Base-by-base conservation (phyloP, 2,113 vertebrate genomes). In the Ascaphus truei region DNA sequence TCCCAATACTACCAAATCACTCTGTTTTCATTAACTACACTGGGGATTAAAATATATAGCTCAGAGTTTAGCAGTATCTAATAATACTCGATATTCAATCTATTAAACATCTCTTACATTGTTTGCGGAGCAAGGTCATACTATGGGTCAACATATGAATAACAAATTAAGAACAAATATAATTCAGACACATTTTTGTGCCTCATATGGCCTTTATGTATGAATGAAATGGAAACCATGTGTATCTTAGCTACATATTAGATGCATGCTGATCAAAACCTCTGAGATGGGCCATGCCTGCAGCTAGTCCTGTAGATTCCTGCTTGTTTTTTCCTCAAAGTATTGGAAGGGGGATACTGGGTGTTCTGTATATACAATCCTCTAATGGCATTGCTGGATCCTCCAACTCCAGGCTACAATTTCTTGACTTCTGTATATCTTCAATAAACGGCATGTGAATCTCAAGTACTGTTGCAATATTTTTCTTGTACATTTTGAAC, bases 371-470 rank as follows among this genome's bases (percentile, higher is more conserved):
- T 66, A 66, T 66, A 59, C 45, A 48, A 27, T 34, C 11, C 30
- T 51, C 23, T 50, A 37, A 30, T 65, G n/a, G 41, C 65, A 48
- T 68, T 59, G 33, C 53, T 60, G 55, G 43, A 51, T 69, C 31
- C 39, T 51, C 31, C 43, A 48, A 16, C 20, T 18, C 36, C 41
- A 69, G 43, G 23, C 55, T 60, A 9, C 31, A 34, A 50, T 27
- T 15, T 69, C 55, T 60, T 59, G 31, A 26, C 43, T 60, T 60
- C 66, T 69, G 6, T 69, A 27, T 57, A 48, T 29, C 55, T 60
- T 69, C 23, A 69, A 69, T 69, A 69, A 69, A 69, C 53, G 47
- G 66, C 66, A 69, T n/a, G 30, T 69, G 41, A 33, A 59, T 60
- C 20, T 50, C 9, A 69, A 37, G 0, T 47, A 15, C 15, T 18